A percentile compares a stretch with the other conserved stretches of the same genome.
These are phyloP conservation scores for Cheiracanthium punctorium DNA, from an alignment of 2,888 invertebrate species.

Conservation along the genomic window DNA sequence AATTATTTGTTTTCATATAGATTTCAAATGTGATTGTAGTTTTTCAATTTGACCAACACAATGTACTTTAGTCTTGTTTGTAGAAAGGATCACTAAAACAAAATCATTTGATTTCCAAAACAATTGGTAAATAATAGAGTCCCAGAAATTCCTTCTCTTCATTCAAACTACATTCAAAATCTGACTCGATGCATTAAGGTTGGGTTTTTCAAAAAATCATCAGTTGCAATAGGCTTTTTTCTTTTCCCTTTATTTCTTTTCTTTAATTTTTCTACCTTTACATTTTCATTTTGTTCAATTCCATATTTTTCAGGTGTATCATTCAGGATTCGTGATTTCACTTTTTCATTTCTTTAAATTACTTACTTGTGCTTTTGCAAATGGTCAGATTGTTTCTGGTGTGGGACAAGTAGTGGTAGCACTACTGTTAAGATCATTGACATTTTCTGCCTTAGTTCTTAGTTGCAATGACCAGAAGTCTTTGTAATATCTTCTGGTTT, in stretches of 20 bases:
- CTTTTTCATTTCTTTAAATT: conserved; percentile 2
- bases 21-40: not conserved
- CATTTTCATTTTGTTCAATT: too few relatives aligned
- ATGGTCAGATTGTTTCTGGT: not conserved
- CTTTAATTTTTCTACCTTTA: not conserved
- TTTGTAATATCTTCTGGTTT: not conserved
- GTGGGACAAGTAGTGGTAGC: not conserved
- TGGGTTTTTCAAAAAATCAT: not conserved
- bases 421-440: not conserved
- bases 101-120: not conserved
- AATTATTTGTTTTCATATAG: not conserved
- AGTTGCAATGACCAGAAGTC: not conserved
- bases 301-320: not conserved
- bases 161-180: not conserved
- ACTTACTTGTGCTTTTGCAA: not conserved
- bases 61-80: not conserved
- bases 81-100: not conserved
- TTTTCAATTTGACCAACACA: not conserved
- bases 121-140: not conserved
- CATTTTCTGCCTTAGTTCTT: not conserved
- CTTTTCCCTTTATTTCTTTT: not conserved
- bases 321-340: not conserved
- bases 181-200: not conserved
- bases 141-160: not conserved
- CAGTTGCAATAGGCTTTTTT: not conserved